Percentiles rank a stretch among this genome's conserved stretches.
Conservation (phyloP, 2,797 vertebrate genomes). For the Danio tinwini region DNA sequence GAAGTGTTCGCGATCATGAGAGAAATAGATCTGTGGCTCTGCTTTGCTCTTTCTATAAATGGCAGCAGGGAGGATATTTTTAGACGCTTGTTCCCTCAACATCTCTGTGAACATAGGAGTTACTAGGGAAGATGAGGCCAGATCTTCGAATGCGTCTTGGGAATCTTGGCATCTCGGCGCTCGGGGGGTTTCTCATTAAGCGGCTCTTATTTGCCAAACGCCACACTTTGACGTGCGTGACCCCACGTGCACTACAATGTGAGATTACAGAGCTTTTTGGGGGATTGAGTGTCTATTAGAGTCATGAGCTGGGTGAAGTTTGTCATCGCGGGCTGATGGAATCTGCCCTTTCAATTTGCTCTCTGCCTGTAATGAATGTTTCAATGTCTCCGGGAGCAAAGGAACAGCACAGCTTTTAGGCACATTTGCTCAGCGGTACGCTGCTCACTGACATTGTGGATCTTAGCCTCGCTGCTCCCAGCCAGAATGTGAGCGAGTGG, state of each 20-base stretch:
- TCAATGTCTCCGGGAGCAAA: constrained; percentile 9
- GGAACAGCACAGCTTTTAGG: constrained; percentile 29
- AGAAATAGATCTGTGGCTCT: constrained; percentile 44
- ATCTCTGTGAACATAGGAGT: constrained; percentile 48
- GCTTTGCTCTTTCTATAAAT: constrained; percentile 53
- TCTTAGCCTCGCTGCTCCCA: constrained; percentile 32
- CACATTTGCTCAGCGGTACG: constrained; percentile 27
- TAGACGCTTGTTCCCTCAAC: constrained; percentile 47
- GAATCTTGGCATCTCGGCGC: constrained; percentile 14
- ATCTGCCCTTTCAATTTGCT: constrained; percentile 43
- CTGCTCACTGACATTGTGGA: constrained; percentile 4
- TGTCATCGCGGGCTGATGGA: constrained; percentile 36
- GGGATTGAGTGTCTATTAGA: constrained; percentile 35
- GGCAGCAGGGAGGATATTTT: constrained; percentile 53
- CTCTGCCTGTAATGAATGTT: constrained; percentile 31
- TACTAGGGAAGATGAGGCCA: constrained; percentile 23
- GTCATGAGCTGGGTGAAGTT: constrained; percentile 17
- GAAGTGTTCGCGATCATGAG: constrained; percentile 51
- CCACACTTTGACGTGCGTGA: constrained; percentile 1
- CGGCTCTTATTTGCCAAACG: neutral
- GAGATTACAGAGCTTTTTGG: constrained; percentile 38
- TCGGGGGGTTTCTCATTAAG: constrained; percentile 22
- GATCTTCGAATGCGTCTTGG: neutral
- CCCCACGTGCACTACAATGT: neutral
- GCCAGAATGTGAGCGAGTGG: constrained; percentile 7